Evolutionary conservation across 2,113 vertebrate genomes (phyloP).

Genomic region (Hemibagrus wyckioides): DNA sequence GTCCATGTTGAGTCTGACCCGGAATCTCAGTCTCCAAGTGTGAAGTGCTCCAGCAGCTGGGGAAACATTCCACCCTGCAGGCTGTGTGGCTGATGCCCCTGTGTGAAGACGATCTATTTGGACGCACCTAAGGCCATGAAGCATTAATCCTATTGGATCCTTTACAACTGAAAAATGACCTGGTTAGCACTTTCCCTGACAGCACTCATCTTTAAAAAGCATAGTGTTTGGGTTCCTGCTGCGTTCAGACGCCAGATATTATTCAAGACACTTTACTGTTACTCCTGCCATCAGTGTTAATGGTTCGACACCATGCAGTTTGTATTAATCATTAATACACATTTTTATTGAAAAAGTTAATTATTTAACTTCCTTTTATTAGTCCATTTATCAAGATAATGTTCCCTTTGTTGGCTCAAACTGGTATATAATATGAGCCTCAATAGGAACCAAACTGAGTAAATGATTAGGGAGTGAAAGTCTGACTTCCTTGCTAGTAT

Average conservation of each 20-base stretch:
- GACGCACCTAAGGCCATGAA: neutral
- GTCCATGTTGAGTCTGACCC: neutral
- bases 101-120: neutral
- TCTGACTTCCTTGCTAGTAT: conserved; percentile 17
- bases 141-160: neutral
- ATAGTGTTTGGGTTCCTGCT: neutral
- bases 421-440: neutral
- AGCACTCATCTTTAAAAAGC: neutral
- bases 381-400: neutral
- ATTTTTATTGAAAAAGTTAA: conserved; percentile 7
- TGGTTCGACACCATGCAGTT: conserved; percentile 1
- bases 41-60: conserved; percentile 30
- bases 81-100: neutral
- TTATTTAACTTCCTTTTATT: conserved; percentile 5
- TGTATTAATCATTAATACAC: conserved; percentile 5
- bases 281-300: neutral
- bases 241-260: neutral
- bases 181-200: neutral
- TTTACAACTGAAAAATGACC: conserved; percentile 7
- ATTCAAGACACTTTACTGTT: conserved; percentile 13
- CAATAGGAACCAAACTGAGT: neutral
- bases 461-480: neutral
- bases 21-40: conserved; percentile 1
- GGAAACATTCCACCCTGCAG: conserved; percentile 13
- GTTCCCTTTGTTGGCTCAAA: neutral